Percentiles rank a stretch among this genome's conserved stretches.
phyloP scores from a whole-genome alignment of 2,797 vertebrate genomes.

The Clarias platycephalus region DNA sequence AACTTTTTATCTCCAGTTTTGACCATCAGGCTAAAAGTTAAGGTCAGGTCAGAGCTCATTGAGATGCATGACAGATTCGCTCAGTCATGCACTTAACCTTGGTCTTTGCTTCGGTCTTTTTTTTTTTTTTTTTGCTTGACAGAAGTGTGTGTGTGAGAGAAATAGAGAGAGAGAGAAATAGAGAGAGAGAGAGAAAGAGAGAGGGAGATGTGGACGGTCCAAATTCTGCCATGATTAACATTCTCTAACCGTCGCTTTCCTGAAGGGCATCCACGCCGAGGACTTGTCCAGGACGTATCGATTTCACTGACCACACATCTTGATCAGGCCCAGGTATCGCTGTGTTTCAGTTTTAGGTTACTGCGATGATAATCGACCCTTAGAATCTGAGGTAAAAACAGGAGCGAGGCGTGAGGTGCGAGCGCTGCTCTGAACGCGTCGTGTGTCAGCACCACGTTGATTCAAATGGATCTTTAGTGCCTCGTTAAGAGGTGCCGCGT shows the following conservation, averaged over 20 bases:
- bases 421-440: slow-evolving; percentile 39
- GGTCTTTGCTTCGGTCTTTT: slow-evolving; percentile 60
- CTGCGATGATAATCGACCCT: neutral
- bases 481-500: slow-evolving; percentile 42
- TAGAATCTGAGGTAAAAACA: neutral
- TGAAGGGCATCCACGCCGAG: slow-evolving; percentile 67
- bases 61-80: slow-evolving; percentile 66
- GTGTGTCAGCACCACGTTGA: slow-evolving; percentile 50
- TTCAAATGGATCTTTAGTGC: slow-evolving; percentile 62
- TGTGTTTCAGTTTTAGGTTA: neutral
- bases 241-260: slow-evolving; percentile 66
- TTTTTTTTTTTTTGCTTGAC: slow-evolving; percentile 34
- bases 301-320: slow-evolving; percentile 46
- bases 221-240: slow-evolving; percentile 69
- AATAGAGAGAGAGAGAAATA: neutral
- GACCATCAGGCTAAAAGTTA: slow-evolving; percentile 32
- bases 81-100: slow-evolving; percentile 71
- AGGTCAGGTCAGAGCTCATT: slow-evolving; percentile 67
- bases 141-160: slow-evolving; percentile 42
- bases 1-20: slow-evolving; percentile 56
- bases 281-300: slow-evolving; percentile 48
- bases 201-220: slow-evolving; percentile 37
- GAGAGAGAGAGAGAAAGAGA: slow-evolving; percentile 14
- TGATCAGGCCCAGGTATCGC: neutral
- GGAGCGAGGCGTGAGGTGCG: slow-evolving; percentile 49